Conservation (phyloP, 1,140 invertebrate species). For the Rhynchophorus ferrugineus region DNA sequence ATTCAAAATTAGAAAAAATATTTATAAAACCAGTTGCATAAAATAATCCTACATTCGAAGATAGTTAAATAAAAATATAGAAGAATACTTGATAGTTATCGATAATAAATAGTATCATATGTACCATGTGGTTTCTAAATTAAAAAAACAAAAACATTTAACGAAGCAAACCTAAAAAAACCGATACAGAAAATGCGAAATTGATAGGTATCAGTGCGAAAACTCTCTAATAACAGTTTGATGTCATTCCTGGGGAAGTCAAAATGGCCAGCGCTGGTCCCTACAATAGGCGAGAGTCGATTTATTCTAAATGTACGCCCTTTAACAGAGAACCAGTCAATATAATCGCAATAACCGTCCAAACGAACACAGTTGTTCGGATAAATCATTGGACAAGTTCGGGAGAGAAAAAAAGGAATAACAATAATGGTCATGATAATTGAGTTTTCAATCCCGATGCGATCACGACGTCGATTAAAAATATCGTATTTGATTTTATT, state of each 20-base stretch:
- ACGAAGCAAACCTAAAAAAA: too few species aligned
- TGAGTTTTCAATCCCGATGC: background rate
- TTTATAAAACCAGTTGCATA: too few species aligned
- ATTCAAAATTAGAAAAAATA: too few species aligned
- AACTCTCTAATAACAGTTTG: background rate
- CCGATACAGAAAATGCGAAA: too few species aligned
- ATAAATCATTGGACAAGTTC: background rate
- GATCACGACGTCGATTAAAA: too few species aligned
- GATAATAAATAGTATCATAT: too few species aligned
- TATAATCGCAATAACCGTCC: background rate
- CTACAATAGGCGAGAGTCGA: background rate
- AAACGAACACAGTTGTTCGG: background rate
- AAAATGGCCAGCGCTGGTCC: background rate
- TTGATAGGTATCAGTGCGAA: background rate
- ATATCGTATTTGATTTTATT: too few species aligned
- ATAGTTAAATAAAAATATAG: too few species aligned
- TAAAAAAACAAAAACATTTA: too few species aligned
- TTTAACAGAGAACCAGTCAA: background rate
- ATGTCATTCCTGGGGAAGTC: background rate
- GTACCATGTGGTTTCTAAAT: too few species aligned
- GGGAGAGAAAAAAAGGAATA: background rate
- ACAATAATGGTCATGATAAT: background rate
- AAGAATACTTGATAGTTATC: too few species aligned
- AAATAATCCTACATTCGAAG: too few species aligned
- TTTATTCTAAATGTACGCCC: background rate